These are phyloP conservation scores for Electrophaes corylata DNA, from an alignment of 2,888 invertebrate species.

Conservation along the genomic window DNA sequence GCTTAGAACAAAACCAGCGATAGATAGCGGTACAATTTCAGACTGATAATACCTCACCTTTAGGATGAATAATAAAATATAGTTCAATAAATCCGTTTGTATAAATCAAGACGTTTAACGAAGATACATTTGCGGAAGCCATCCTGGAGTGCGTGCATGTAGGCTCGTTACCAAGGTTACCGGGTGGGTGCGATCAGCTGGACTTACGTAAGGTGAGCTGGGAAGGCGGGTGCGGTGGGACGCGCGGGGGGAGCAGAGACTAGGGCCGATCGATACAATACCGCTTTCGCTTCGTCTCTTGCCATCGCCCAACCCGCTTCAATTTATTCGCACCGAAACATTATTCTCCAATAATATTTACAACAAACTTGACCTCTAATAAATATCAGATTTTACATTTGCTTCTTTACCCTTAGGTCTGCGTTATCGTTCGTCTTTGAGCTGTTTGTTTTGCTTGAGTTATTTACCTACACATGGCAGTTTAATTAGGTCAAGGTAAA, in stretches of 20 bases:
- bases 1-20: constrained; percentile 9
- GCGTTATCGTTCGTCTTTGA: constrained; percentile 17
- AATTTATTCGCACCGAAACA: constrained; percentile 56
- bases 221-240: constrained; percentile 49
- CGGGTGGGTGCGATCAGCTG: constrained; percentile 81
- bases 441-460: constrained; percentile 23
- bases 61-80: not conserved
- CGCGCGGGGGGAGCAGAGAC: constrained; percentile 57
- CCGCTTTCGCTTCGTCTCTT: constrained; percentile 73
- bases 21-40: constrained; percentile 5
- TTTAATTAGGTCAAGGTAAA: constrained; percentile 44
- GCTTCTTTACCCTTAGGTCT: constrained; percentile 14
- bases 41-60: constrained; percentile 4
- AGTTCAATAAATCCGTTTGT: constrained; percentile 6
- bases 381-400: constrained; percentile 21
- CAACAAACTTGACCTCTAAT: constrained; percentile 35
- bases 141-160: constrained; percentile 59
- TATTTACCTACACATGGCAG: constrained; percentile 31
- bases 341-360: constrained; percentile 41
- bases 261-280: constrained; percentile 82
- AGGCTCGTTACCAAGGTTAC: constrained; percentile 80
- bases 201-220: constrained; percentile 78
- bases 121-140: constrained; percentile 39
- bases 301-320: constrained; percentile 65
- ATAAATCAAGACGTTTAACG: constrained; percentile 33